These are phyloP conservation scores for Drepana arcuata DNA, from an alignment of 1,140 invertebrate genomes.

Conservation along the genomic window DNA sequence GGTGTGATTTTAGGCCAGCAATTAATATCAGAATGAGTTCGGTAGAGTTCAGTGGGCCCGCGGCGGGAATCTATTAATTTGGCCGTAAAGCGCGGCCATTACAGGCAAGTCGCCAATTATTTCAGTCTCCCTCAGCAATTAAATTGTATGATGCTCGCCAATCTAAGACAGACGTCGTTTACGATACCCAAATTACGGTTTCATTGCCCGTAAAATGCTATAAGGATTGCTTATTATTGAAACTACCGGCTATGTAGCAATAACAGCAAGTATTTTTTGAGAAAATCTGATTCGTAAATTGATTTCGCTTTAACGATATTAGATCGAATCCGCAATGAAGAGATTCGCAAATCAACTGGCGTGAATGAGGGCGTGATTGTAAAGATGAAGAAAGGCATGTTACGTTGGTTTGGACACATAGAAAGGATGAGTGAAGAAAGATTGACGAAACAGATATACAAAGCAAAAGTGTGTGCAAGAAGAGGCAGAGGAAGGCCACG, in stretches of 20 bases:
- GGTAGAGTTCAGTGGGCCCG: conserved; percentile 32
- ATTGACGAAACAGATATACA: no score
- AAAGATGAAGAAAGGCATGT: no score
- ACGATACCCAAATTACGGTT: conserved; percentile 56
- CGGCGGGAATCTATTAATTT: conserved; percentile 63
- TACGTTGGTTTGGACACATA: no score
- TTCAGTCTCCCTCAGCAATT: conserved; percentile 57
- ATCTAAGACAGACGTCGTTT: conserved; percentile 62
- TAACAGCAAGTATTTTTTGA: conserved; percentile 12
- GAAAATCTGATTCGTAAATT: no score
- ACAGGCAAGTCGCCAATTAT: conserved; percentile 62
- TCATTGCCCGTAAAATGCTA: conserved; percentile 55
- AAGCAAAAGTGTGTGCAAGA: no score
- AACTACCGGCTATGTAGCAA: conserved; percentile 18
- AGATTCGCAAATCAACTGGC: no score
- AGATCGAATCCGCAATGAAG: no score
- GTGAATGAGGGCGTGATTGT: no score
- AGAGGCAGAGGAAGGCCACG: no score
- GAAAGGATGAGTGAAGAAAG: no score
- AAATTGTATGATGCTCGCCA: conserved; percentile 62
- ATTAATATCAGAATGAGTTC: conserved; percentile 39
- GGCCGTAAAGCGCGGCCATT: conserved; percentile 54
- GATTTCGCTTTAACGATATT: no score
- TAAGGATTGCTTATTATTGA: conserved; percentile 29
- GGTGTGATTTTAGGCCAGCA: conserved; percentile 28